Conservation (phyloP, 2,797 vertebrate species). For the Leuciscus waleckii region DNA sequence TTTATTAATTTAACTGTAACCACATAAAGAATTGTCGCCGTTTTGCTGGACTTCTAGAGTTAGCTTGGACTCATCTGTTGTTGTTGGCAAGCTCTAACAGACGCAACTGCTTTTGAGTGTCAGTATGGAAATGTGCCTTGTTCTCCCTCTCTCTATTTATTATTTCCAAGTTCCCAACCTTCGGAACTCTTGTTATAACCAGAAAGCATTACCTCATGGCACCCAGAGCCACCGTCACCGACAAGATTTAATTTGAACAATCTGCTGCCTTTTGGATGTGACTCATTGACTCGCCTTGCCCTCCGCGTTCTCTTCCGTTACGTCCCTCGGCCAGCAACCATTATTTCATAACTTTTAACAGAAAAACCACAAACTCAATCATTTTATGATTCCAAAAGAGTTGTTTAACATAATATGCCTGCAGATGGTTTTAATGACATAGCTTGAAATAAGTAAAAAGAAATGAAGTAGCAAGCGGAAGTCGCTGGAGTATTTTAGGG, state of each 20-base stretch:
- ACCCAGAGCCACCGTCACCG: constrained; percentile 72
- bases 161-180: constrained; percentile 67
- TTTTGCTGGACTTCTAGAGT: constrained; percentile 44
- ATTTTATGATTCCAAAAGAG: constrained; percentile 39
- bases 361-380: constrained; percentile 38
- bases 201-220: constrained; percentile 77
- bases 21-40: constrained; percentile 62
- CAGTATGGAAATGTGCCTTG: constrained; percentile 61
- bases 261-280: constrained; percentile 72
- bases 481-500: background rate
- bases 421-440: constrained; percentile 13
- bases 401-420: constrained; percentile 40
- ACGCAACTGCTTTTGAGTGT: constrained; percentile 9
- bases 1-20: constrained; percentile 66
- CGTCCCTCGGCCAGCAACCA: constrained; percentile 40
- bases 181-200: constrained; percentile 57
- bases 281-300: constrained; percentile 25
- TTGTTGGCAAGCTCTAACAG: constrained; percentile 44
- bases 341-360: constrained; percentile 46
- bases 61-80: constrained; percentile 46
- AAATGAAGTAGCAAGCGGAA: background rate
- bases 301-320: constrained; percentile 17
- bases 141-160: constrained; percentile 50
- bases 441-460: background rate
- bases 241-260: constrained; percentile 79